Percentiles rank a stretch among this genome's conserved stretches.
phyloP scores from a whole-genome alignment of 2,113 vertebrate genomes.

The Rattus norvegicus region DNA sequence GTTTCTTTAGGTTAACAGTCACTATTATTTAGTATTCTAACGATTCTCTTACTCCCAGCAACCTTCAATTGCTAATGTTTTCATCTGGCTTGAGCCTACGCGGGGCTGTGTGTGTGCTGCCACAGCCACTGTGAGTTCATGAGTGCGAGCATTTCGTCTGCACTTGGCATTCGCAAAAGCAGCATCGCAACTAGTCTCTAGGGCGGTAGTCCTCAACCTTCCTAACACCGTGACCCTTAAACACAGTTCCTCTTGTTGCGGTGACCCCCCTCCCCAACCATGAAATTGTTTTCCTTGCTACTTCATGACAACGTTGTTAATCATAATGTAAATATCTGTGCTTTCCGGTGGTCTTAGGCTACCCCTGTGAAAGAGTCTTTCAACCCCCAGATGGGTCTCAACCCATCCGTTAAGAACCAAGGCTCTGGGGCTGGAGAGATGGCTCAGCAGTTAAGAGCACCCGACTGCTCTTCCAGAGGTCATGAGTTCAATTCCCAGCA shows the following conservation, averaged over 20 bases:
- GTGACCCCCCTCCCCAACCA: background rate
- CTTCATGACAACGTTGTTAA: background rate
- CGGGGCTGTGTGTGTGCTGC: background rate
- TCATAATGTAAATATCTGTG: background rate
- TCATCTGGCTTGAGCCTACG: background rate
- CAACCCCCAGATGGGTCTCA: background rate
- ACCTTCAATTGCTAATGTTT: background rate
- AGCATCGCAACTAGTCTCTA: background rate
- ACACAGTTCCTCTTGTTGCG: background rate
- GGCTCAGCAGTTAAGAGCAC: too few species aligned
- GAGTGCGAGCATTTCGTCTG: too few species aligned
- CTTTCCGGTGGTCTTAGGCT: background rate
- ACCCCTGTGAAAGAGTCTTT: background rate
- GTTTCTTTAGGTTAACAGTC: background rate
- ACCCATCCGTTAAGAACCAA: too few species aligned
- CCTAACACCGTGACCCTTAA: background rate
- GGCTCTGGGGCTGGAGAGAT: too few species aligned
- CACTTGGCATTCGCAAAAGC: constrained; percentile 28
- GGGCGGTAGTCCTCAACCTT: background rate
- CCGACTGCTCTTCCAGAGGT: too few species aligned
- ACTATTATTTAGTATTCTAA: background rate
- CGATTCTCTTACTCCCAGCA: background rate
- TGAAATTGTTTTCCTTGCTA: background rate
- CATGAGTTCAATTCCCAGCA: too few species aligned
- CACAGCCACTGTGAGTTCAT: background rate